These are phyloP conservation scores for Drosophila sulfurigaster DNA, from an alignment of 1,140 invertebrate genomes.

Conservation along the genomic window DNA sequence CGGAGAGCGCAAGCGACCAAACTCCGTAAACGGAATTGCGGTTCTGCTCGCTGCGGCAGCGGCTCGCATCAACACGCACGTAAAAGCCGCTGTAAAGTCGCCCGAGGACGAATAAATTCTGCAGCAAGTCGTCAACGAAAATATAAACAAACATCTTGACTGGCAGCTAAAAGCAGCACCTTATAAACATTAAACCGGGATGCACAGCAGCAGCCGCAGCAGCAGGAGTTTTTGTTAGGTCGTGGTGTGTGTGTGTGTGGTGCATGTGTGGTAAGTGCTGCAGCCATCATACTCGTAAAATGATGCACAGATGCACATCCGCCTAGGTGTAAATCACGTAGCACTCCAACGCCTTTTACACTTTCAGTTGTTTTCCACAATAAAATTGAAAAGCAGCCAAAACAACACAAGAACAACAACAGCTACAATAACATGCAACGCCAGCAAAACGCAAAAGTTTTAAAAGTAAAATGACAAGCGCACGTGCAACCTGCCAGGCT, in stretches of 20 bases:
- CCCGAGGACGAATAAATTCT: slow-evolving; percentile 51
- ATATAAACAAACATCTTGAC: slow-evolving; percentile 75
- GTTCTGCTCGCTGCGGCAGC: slow-evolving; percentile 33
- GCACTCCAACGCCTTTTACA: slow-evolving; percentile 78
- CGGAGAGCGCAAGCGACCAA: slow-evolving; percentile 19
- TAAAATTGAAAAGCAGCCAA: slow-evolving; percentile 81
- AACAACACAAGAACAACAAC: slow-evolving; percentile 44
- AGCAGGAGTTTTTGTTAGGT: not conserved
- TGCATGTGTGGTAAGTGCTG: slow-evolving; percentile 62
- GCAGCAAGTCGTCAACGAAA: slow-evolving; percentile 60
- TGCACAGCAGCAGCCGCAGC: not conserved
- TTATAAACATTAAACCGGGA: slow-evolving; percentile 76
- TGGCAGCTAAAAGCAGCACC: slow-evolving; percentile 77
- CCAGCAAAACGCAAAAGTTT: slow-evolving; percentile 76
- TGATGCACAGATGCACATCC: slow-evolving; percentile 77
- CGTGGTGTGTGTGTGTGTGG: slow-evolving; percentile 5
- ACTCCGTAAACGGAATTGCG: slow-evolving; percentile 63
- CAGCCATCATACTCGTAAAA: slow-evolving; percentile 70
- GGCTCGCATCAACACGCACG: slow-evolving; percentile 67
- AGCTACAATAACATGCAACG: slow-evolving; percentile 53
- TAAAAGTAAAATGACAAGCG: slow-evolving; percentile 81
- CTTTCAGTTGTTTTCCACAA: slow-evolving; percentile 76
- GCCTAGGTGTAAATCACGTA: slow-evolving; percentile 81
- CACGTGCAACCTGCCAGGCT: slow-evolving; percentile 66
- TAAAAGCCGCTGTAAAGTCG: slow-evolving; percentile 63